A percentile compares a stretch with the other conserved stretches of the same genome.
phyloP scores from a whole-genome alignment of 2,888 invertebrate genomes.

The Amblyjoppa fuscipennis region DNA sequence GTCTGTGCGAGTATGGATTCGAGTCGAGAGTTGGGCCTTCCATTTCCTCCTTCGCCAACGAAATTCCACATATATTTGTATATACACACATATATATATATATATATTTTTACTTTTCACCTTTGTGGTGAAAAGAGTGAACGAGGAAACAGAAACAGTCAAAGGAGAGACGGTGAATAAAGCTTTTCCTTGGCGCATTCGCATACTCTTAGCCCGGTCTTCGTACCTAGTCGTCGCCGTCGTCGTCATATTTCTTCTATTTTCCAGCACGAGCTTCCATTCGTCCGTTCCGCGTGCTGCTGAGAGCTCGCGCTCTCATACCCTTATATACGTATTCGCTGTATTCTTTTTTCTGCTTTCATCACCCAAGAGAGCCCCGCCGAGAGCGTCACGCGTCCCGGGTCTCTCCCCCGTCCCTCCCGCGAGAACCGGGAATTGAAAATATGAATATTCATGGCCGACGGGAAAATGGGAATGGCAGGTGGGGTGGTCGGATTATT shows the following conservation, averaged over 20 bases:
- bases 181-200: conserved; percentile 41
- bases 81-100: neutral
- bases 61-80: neutral
- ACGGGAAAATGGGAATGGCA: conserved; percentile 61
- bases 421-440: conserved; percentile 61
- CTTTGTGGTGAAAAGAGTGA: conserved; percentile 28
- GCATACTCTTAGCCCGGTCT: conserved; percentile 10
- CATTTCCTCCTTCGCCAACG: conserved; percentile 1
- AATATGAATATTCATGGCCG: conserved; percentile 77
- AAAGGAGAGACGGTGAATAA: conserved; percentile 21
- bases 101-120: conserved; percentile 11
- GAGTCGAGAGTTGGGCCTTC: neutral
- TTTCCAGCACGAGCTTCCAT: conserved; percentile 37
- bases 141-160: conserved; percentile 18
- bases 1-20: conserved; percentile 7
- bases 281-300: conserved; percentile 34
- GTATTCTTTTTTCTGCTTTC: conserved; percentile 56
- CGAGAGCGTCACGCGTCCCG: conserved; percentile 60
- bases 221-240: conserved; percentile 13
- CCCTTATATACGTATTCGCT: conserved; percentile 53
- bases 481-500: conserved; percentile 71
- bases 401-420: conserved; percentile 41
- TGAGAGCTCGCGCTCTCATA: conserved; percentile 28
- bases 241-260: conserved; percentile 29
- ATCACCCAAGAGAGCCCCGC: conserved; percentile 57